Base-by-base conservation (phyloP, 2,113 vertebrate genomes). In the Daubentonia madagascariensis region DNA sequence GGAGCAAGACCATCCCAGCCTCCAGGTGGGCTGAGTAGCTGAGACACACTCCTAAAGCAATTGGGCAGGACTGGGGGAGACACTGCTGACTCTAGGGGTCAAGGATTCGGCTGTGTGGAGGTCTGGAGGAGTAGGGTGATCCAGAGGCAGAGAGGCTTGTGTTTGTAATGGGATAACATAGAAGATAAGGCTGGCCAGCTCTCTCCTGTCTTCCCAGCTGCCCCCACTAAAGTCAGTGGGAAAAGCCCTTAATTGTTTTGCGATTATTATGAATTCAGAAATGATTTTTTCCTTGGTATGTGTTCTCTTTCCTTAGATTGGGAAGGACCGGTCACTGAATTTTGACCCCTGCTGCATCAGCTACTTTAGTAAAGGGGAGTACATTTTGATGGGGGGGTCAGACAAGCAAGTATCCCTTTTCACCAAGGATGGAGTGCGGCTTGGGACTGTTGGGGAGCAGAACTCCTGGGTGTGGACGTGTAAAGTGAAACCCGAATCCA, bases 291-390 rank as follows among this genome's bases (percentile, higher is more conserved):
- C 73, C 23, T 80, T 43, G 10, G 18, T 54, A 1, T 70, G 4
- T 85, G 48, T 89, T 61, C 85, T 98, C 96, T 96, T 32, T 94
- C 35, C 93, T 94, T 67, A 99, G 99, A 98, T 99, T 93, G 99
- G 99, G 94, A 99, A 99, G 98, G 99, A 99, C 98, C 99, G 99
- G 93, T 89, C 94, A 40, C 98, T 99, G 92, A 99, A 98, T 98
- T 99, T 99, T 98, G 99, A 99, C 98, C 99, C 99, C 0, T 99
- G 99, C 98, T 99, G 99, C 54, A 97, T 99, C 96, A 99, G 99
- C 98, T 99, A 99, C 98, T 99, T 99, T 95, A 99, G 99, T 5
- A 99, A 99, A 98, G 99, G 99, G 94, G 99, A 99, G 96, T 99
- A 99, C 85, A 99, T 99, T 54, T 97, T 99, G 92, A 98, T 99